These are phyloP conservation scores for Crotalus horridus DNA, from an alignment of 2,113 vertebrate species.

Conservation along the genomic window DNA sequence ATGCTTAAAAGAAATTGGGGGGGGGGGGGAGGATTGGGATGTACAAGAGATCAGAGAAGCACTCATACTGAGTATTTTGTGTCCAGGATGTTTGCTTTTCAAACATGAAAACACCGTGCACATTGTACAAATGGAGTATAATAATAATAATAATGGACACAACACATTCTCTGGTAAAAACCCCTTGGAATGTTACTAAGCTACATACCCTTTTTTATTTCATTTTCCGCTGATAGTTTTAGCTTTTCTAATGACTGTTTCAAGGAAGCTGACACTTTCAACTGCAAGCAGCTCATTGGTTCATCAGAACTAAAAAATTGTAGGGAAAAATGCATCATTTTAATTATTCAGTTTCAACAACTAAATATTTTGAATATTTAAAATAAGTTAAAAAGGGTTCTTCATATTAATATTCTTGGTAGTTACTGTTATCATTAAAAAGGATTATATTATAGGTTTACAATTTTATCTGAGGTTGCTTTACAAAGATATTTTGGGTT, in stretches of 20 bases:
- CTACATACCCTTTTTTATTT: conserved; percentile 77
- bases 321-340: neutral
- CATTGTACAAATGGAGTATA: neutral
- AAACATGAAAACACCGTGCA: neutral
- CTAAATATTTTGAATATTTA: neutral
- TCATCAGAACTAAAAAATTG: conserved; percentile 82
- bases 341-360: neutral
- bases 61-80: neutral
- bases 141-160: neutral
- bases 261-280: conserved; percentile 89
- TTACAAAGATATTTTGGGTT: neutral
- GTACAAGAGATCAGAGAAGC: no score
- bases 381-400: neutral
- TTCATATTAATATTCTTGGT: neutral
- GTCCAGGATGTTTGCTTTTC: neutral
- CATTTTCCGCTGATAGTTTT: conserved; percentile 76
- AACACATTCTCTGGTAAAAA: neutral
- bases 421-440: neutral
- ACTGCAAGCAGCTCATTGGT: conserved; percentile 81
- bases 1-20: neutral
- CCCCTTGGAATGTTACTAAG: neutral
- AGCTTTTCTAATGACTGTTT: conserved; percentile 91
- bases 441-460: neutral
- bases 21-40: neutral
- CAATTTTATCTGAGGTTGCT: neutral